Base-by-base conservation (phyloP, 2,113 vertebrate species). In the Hypocryptadius cinnamomeus region DNA sequence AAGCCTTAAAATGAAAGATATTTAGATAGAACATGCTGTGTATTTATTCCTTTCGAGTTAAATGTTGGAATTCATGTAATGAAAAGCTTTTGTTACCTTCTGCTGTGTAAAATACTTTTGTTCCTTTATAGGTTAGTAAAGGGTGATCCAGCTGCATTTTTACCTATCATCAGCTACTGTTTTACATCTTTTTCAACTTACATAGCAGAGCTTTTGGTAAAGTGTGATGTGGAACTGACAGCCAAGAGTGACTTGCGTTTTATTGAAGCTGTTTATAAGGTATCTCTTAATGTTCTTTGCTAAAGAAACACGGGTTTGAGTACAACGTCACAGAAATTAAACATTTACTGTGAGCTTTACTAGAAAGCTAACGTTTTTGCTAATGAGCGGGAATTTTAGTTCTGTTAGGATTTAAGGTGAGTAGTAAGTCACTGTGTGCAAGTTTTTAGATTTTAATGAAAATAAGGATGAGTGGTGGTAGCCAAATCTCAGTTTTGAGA, bases 191-290 rank as follows among this genome's bases (percentile, higher is more conserved):
- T 98, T 83, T 99, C 99, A 39, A 97, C 98, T 22, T 94, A 96
- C 17, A 90, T 99, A 87, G 96, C 98, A 13, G 99, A 99, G 79
- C 97, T 98, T 60, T 89, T 99, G 31, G 94, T 99, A 31, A 96
- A 97, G 22, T 96, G 96, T 13, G 98, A 97, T 44, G 71, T 98
- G 33, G 98, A 99, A 80, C 97, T 99, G 33, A 94, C 97, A 17
- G 98, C 98, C 68, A 99, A 99, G 97, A 99, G 97, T 24, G 99
- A 99, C 91, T 96, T 98, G 56, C 97, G 98, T 83, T 99, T 99
- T 88, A 96, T 97, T 22, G 99, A 99, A 88, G 96, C 98, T 7
- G 93, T 99, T 92, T 99, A 99, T 90, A 99, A 99, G 99, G 99
- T 99, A 98, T 56, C 22, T 68, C 17, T 91, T 59, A 16, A 1